These are phyloP conservation scores for Gonatopus flavifemur DNA, from an alignment of 1,140 invertebrate species.

Conservation along the genomic window DNA sequence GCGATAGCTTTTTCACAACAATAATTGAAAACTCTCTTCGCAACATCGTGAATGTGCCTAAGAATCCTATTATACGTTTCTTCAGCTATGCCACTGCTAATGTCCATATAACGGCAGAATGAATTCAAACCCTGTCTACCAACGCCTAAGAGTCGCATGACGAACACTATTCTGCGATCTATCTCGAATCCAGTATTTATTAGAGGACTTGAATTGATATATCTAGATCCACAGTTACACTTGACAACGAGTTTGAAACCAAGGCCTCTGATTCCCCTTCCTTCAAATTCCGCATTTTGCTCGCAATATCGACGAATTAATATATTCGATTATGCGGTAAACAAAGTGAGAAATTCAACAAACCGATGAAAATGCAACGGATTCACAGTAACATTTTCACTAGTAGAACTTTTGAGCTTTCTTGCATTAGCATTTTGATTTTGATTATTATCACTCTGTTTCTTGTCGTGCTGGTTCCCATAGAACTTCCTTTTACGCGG, in stretches of 20 bases:
- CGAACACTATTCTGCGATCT: no score
- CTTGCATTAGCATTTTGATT: no score
- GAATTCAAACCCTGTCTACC: no score
- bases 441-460: no score
- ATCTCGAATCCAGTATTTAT: conserved; percentile 25
- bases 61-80: conserved; percentile 13
- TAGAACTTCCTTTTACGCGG: no score
- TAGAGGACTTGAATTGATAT: conserved; percentile 17
- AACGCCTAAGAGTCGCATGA: no score
- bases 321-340: conserved; percentile 16
- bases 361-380: conserved; percentile 20
- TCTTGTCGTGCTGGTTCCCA: no score
- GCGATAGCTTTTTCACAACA: conserved; percentile 10
- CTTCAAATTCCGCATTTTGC: conserved; percentile 21
- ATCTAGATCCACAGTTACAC: conserved; percentile 13
- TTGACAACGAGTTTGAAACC: conserved; percentile 24
- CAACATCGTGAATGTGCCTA: conserved; percentile 3
- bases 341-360: conserved; percentile 26
- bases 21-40: conserved; percentile 15
- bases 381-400: conserved; percentile 12
- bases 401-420: conserved; percentile 14
- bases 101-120: no score
- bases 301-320: conserved; percentile 19
- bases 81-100: no score
- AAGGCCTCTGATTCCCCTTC: no score